phyloP scores from a whole-genome alignment of 1,140 invertebrate genomes.

The Ostrea denselamellosa region DNA sequence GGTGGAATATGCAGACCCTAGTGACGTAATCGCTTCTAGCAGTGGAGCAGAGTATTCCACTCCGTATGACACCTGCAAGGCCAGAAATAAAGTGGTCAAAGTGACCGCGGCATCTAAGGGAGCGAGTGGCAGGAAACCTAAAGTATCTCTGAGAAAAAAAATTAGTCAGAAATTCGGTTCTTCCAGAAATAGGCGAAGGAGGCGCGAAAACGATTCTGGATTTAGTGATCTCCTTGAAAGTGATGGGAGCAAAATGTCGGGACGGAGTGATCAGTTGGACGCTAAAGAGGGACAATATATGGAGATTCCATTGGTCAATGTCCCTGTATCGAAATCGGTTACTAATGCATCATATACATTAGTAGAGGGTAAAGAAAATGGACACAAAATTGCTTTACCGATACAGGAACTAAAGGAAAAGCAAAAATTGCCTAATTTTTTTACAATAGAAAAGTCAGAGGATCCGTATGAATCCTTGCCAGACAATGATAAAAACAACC shows the following conservation, averaged over 20 bases:
- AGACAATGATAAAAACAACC: not conserved
- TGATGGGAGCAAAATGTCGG: not conserved
- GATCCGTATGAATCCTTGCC: not conserved
- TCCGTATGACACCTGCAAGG: not conserved
- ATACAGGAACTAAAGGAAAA: not conserved
- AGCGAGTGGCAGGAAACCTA: not conserved
- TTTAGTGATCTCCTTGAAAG: constrained; percentile 9
- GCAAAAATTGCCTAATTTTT: not conserved
- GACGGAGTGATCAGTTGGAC: not conserved
- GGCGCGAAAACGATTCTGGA: constrained; percentile 1
- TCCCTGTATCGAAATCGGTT: not conserved
- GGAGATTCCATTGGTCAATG: not conserved
- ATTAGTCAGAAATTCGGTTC: not conserved
- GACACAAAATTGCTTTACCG: not conserved
- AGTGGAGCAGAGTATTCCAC: constrained; percentile 26
- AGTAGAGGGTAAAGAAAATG: not conserved
- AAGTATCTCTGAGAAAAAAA: not conserved
- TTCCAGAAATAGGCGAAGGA: not conserved
- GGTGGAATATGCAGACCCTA: constrained; percentile 18
- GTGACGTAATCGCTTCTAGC: constrained; percentile 8
- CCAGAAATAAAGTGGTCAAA: constrained; percentile 1
- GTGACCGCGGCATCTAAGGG: not conserved
- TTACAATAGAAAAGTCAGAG: not conserved
- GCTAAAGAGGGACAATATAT: not conserved
- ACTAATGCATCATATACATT: not conserved